Evolutionary conservation across 1,140 invertebrate genomes (phyloP), one percentile per base, ranked within the genome.

Genomic region (Drosophila setifemur): DNA sequence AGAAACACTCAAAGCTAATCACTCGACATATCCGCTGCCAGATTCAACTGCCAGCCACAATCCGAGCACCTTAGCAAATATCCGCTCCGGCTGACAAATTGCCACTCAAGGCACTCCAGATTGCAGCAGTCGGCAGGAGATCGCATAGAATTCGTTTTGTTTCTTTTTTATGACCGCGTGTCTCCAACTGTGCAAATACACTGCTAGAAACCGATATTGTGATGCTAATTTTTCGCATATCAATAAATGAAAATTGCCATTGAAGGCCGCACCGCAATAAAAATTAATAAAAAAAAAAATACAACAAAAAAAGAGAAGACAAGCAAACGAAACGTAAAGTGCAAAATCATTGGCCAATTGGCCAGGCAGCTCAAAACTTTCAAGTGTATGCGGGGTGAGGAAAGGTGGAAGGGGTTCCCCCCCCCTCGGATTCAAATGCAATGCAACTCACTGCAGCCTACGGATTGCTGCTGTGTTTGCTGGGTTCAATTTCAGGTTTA

Each of bases 401-500:
- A n/a, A n/a, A n/a, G 19, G 23, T 21, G 9, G 18, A 8, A 2
- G 35, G 28, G 37, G 53, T 23, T 12, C 35, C 16, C 14, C 14
- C 33, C 33, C n/a, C 7, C 8, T 7, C 7, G 3, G 28, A 61
- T 40, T 43, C 28, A 63, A 76, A 71, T 57, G 52, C 45, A 76
- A 52, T 37, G 18, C 45, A 19, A 28, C 31, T 4, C 9, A 23
- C 21, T 39, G 33, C 47, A 60, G 18, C 14, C 3, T 1, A 55
- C 9, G 33, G 23, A 29, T 37, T 64, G 5, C 19, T 60, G 37
- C 26, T 44, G 53, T 67, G 42, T 33, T 14, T 18, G 35, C 12
- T 35, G 50, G 72, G 29, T 58, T 72, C 40, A 52, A 43, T 61
- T 85, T 85, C 79, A 79, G 81, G 81, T 75, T 85, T 85, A 79